These are phyloP conservation scores for Ianthella basta DNA, from an alignment of 37 sponge, comb jelly and placozoan species.

Conservation along the genomic window DNA sequence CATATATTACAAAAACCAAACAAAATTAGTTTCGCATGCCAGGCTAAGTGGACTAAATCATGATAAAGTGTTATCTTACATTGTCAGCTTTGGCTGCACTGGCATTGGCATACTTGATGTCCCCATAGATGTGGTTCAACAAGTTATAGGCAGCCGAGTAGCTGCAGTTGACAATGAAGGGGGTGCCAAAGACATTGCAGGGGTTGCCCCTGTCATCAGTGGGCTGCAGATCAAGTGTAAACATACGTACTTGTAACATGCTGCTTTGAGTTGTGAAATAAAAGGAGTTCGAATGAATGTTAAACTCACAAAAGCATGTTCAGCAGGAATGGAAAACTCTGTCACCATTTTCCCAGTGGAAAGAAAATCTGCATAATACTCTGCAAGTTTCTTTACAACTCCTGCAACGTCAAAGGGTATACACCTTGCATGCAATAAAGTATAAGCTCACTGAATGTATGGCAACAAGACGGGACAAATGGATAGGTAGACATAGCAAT, in stretches of 20 bases:
- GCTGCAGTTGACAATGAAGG: constrained; percentile 82
- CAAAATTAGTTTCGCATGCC: no score
- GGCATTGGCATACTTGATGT: constrained; percentile 52
- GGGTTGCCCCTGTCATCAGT: constrained; percentile 73
- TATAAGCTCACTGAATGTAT: neutral
- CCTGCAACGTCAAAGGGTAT: constrained; percentile 31
- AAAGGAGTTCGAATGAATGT: no score
- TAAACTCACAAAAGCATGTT: constrained; percentile 49
- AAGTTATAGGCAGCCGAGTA: constrained; percentile 62
- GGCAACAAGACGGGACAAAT: neutral
- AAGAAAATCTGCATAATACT: constrained; percentile 61
- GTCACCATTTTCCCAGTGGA: constrained; percentile 11
- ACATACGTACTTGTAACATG: no score
- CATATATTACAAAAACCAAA: no score
- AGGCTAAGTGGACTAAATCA: no score
- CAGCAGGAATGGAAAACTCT: constrained; percentile 61
- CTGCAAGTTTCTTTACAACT: constrained; percentile 56
- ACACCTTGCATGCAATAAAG: neutral
- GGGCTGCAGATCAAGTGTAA: constrained; percentile 1
- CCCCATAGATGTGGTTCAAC: constrained; percentile 72
- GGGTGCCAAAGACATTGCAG: constrained; percentile 47
- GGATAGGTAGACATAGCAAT: neutral
- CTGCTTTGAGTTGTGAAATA: no score
- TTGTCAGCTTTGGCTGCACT: constrained; percentile 40
- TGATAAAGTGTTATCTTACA: constrained; percentile 31